Percentiles rank a stretch among this genome's conserved stretches.
phyloP scores from a whole-genome alignment of 2,888 invertebrate genomes.

The Drosophila hawaiiensis region DNA sequence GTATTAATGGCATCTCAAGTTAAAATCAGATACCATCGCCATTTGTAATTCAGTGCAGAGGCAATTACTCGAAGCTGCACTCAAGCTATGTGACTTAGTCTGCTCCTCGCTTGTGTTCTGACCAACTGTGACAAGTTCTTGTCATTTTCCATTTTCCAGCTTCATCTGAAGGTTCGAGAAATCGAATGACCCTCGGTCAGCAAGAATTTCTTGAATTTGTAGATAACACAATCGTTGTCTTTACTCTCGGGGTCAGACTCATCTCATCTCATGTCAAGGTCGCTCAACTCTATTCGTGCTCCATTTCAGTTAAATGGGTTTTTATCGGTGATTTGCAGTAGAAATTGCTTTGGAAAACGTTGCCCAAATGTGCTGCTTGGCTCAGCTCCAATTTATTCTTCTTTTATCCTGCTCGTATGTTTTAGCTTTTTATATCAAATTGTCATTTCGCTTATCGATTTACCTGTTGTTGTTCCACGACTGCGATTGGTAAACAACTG shows the following conservation, averaged over 20 bases:
- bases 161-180: background rate
- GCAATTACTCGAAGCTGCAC: background rate
- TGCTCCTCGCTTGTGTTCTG: background rate
- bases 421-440: conserved; percentile 9
- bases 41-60: background rate
- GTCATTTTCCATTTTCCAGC: background rate
- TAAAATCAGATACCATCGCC: background rate
- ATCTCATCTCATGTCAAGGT: conserved; percentile 10
- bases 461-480: conserved; percentile 42
- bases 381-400: conserved; percentile 18
- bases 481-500: background rate
- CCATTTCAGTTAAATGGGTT: conserved; percentile 20
- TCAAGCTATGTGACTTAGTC: background rate
- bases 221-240: conserved; percentile 3
- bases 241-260: conserved; percentile 8
- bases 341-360: conserved; percentile 23
- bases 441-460: conserved; percentile 46
- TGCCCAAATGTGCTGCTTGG: conserved; percentile 9
- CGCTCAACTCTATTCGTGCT: background rate
- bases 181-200: conserved; percentile 15
- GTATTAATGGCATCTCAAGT: background rate
- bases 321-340: conserved; percentile 24
- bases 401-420: background rate
- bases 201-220: conserved; percentile 13
- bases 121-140: background rate